Conservation (phyloP, 1,140 invertebrate species). For the Chironomus tepperi region DNA sequence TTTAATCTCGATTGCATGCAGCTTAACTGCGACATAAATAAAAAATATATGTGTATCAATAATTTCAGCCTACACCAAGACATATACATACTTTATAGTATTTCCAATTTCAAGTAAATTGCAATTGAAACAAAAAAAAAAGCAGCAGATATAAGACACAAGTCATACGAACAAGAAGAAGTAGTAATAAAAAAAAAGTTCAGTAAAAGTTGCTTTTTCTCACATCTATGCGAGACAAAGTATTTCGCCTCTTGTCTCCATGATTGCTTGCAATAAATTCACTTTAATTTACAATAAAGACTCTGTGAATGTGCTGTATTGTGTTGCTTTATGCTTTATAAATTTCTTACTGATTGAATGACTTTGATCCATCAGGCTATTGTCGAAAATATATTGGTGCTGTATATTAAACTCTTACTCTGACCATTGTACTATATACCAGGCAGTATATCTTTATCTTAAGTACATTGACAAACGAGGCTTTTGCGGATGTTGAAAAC, state of each 20-base stretch:
- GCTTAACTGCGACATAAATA: neutral
- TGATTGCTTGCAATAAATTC: conserved; percentile 9
- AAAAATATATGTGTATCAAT: neutral
- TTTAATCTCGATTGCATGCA: neutral
- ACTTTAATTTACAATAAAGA: neutral
- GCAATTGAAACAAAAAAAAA: neutral
- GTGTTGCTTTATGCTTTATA: neutral
- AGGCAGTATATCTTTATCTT: neutral
- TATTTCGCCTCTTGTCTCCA: neutral
- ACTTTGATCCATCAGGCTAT: neutral
- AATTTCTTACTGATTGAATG: neutral
- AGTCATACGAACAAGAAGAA: neutral
- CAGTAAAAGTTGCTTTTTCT: conserved; percentile 19
- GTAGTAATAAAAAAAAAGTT: neutral
- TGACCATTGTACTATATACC: neutral
- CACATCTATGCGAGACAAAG: neutral
- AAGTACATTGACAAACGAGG: neutral
- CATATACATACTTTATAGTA: neutral
- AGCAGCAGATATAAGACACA: neutral
- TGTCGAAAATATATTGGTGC: conserved; percentile 6
- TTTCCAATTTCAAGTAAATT: neutral
- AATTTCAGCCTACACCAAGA: conserved; percentile 1
- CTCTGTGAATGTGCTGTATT: neutral
- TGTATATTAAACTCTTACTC: neutral
- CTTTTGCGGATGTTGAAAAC: neutral